Percentiles rank a stretch among this genome's conserved stretches.
Evolutionary conservation across 2,113 vertebrate species (phyloP).

Genomic region (Aspidoscelis tigris): DNA sequence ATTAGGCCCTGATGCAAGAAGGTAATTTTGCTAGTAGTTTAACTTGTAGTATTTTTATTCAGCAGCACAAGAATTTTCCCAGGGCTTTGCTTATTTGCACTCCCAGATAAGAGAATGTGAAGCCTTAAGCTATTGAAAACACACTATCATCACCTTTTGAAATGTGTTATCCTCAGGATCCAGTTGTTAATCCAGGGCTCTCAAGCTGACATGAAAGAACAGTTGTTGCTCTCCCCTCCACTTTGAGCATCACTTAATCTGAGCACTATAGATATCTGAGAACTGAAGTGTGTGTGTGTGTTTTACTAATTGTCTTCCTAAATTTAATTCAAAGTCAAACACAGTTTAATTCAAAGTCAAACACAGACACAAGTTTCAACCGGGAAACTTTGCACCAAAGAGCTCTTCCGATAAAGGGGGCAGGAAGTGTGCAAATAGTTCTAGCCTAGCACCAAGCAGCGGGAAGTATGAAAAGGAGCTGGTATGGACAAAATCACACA

Average conservation of each 20-base stretch:
- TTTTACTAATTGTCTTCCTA: constrained; percentile 28
- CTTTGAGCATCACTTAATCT: constrained; percentile 47
- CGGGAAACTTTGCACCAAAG: constrained; percentile 21
- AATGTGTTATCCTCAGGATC: constrained; percentile 35
- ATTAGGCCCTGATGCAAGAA: neutral
- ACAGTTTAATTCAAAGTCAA: constrained; percentile 43
- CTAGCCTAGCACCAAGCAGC: neutral
- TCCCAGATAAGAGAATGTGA: neutral
- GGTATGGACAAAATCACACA: constrained; percentile 12
- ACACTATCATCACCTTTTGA: neutral
- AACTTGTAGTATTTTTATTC: neutral
- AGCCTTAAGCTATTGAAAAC: neutral
- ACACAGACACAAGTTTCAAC: constrained; percentile 23
- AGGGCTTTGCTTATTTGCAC: constrained; percentile 7
- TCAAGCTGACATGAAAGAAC: constrained; percentile 48
- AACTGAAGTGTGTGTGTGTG: neutral
- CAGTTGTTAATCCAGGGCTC: constrained; percentile 38
- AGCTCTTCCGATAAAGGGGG: neutral
- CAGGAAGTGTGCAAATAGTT: neutral
- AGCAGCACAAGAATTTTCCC: neutral
- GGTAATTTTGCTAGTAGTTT: neutral
- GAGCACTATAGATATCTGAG: neutral
- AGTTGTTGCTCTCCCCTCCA: neutral
- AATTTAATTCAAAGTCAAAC: neutral
- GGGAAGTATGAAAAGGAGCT: neutral